phyloP scores from a whole-genome alignment of 2,113 vertebrate genomes.

The Numida meleagris region DNA sequence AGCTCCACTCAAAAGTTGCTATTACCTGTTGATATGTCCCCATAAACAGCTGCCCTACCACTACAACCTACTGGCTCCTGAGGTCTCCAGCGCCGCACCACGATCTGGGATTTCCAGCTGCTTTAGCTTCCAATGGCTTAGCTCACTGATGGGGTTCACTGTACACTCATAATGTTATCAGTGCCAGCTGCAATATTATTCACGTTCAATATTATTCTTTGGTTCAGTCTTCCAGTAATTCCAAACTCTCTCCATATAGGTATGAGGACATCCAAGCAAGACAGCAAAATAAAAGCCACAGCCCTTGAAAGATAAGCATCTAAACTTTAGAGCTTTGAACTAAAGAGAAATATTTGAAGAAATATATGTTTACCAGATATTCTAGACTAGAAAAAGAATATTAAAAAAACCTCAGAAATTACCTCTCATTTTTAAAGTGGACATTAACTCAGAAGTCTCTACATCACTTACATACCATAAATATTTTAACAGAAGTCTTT shows the following conservation, averaged over 20 bases:
- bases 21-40: not conserved
- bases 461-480: not conserved
- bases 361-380: not conserved
- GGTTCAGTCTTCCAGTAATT: not conserved
- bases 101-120: not conserved
- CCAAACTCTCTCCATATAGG: not conserved
- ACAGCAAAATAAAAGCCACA: not conserved
- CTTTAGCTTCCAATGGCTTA: not conserved
- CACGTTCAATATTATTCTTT: not conserved
- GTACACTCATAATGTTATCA: accelerated
- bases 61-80: not conserved
- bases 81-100: not conserved
- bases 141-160: not conserved
- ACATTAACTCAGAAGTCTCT: not conserved
- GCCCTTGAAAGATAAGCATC: not conserved
- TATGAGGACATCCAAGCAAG: not conserved
- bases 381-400: not conserved
- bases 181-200: not conserved
- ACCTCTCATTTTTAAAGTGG: not conserved
- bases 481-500: not conserved
- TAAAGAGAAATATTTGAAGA: not conserved
- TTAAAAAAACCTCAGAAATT: not conserved
- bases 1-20: not conserved
- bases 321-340: not conserved
- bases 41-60: not conserved